These are phyloP conservation scores for Geodia barretti DNA, from an alignment of 37 sponge, comb jelly and placozoan genomes.

Conservation along the genomic window DNA sequence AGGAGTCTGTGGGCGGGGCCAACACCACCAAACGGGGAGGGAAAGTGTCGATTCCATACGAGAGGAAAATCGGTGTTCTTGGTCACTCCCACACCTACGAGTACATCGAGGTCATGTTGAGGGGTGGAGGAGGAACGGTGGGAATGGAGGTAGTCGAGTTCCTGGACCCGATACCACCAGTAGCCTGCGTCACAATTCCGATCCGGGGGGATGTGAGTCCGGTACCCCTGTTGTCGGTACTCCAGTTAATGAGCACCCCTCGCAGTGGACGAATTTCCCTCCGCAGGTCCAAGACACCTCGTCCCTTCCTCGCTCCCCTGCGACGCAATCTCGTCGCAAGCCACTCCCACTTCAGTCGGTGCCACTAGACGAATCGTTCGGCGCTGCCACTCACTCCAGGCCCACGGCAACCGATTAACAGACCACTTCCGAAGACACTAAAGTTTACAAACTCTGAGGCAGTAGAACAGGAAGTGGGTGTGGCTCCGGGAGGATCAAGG, in stretches of 20 bases:
- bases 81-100: constrained; percentile 37
- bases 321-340: not conserved
- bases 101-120: constrained; percentile 7
- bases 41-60: not conserved
- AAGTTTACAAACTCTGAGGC: not conserved
- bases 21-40: not conserved
- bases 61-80: constrained; percentile 18
- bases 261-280: not conserved
- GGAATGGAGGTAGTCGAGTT: not conserved
- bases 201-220: not conserved
- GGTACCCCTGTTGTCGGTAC: not conserved
- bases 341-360: not conserved
- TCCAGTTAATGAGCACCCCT: not conserved
- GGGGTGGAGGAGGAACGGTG: not conserved
- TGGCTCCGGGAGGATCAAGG: not conserved
- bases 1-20: not conserved
- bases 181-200: not conserved
- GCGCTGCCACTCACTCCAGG: too few species aligned
- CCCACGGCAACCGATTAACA: too few species aligned
- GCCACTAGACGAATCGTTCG: not conserved
- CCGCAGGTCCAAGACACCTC: not conserved
- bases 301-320: not conserved
- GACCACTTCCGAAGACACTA: not conserved
- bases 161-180: not conserved
- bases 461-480: not conserved